Conservation (phyloP, 2,113 vertebrate species). For the Columba janthina region DNA sequence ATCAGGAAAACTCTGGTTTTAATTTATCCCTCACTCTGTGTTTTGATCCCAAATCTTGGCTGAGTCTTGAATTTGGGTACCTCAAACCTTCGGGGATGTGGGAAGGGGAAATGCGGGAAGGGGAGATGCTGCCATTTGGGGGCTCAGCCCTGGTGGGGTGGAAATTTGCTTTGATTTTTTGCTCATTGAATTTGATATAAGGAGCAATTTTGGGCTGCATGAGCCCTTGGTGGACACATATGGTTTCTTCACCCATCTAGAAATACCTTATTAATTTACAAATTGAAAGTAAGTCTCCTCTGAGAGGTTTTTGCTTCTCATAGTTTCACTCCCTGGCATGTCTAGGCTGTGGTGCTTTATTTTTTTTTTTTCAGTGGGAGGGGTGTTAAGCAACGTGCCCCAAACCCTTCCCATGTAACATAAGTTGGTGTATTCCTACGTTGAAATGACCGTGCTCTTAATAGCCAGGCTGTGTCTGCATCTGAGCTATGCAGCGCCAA, state of each 20-base stretch:
- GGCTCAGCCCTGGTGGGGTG: neutral
- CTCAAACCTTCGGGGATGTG: rapidly evolving
- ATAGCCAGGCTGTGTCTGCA: constrained; percentile 80
- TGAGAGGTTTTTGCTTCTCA: neutral
- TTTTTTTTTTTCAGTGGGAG: neutral
- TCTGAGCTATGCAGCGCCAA: constrained; percentile 75
- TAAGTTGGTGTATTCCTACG: constrained; percentile 73
- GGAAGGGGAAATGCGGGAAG: neutral
- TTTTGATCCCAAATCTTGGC: neutral
- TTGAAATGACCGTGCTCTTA: constrained; percentile 73
- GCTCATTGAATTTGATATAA: neutral
- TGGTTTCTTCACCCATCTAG: neutral
- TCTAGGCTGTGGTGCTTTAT: neutral
- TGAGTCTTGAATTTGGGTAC: neutral
- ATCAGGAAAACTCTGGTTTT: neutral
- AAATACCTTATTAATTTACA: neutral
- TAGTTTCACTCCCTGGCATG: neutral
- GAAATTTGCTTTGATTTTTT: neutral
- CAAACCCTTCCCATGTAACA: constrained; percentile 55
- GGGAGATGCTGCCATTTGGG: rapidly evolving
- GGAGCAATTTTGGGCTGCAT: rapidly evolving
- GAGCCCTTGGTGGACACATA: neutral
- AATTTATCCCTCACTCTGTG: neutral
- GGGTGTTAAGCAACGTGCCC: neutral
- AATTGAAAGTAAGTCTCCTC: neutral